A percentile compares a stretch with the other conserved stretches of the same genome.
These are phyloP conservation scores for Orthosia incerta DNA, from an alignment of 2,888 invertebrate species.

Conservation along the genomic window DNA sequence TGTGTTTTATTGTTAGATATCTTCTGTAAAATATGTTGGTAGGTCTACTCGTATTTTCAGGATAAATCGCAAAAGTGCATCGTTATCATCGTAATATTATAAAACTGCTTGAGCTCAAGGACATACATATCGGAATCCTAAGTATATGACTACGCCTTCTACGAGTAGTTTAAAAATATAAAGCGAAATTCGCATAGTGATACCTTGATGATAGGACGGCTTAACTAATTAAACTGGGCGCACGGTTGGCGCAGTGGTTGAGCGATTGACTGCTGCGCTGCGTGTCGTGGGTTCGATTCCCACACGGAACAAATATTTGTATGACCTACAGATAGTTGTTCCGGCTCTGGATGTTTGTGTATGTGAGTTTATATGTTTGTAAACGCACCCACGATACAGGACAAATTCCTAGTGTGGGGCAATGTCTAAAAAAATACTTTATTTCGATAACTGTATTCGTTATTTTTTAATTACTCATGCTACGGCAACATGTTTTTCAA, in stretches of 20 bases:
- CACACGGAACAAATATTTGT: too few relatives aligned
- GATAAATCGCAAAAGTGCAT: background rate
- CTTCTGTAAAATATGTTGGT: background rate
- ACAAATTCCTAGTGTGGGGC: too few relatives aligned
- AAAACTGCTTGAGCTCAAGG: too few relatives aligned
- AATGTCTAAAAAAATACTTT: too few relatives aligned
- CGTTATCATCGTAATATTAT: background rate
- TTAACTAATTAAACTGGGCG: background rate
- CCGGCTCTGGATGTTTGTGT: too few relatives aligned
- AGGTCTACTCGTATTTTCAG: background rate
- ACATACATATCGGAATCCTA: too few relatives aligned
- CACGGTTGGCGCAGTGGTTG: too few relatives aligned
- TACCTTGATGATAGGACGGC: background rate
- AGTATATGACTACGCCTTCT: background rate
- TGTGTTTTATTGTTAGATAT: background rate
- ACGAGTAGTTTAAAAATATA: background rate
- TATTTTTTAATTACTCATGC: background rate
- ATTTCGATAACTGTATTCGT: background rate
- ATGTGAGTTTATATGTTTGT: too few relatives aligned
- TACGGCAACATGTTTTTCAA: background rate
- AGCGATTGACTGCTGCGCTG: too few relatives aligned
- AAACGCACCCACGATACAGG: too few relatives aligned
- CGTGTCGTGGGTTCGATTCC: too few relatives aligned
- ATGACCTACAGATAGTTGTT: too few relatives aligned
- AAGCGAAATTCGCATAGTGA: background rate